phyloP scores from a whole-genome alignment of 2,797 vertebrate genomes.

The Scolopax rusticola region DNA sequence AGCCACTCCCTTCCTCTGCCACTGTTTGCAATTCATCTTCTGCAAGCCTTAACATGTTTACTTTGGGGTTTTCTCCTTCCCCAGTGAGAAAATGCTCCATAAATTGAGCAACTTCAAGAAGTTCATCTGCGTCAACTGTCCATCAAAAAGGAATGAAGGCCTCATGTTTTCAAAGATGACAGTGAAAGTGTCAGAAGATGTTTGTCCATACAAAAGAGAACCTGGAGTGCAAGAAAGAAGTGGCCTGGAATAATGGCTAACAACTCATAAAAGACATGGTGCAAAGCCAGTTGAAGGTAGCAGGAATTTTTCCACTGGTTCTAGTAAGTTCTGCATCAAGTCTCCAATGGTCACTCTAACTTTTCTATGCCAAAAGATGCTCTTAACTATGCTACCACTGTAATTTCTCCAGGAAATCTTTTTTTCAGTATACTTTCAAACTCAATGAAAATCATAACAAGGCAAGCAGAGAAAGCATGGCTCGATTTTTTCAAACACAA shows the following conservation, averaged over 20 bases:
- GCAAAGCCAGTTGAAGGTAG: not conserved
- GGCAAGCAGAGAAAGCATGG: not conserved
- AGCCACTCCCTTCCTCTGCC: conserved; percentile 32
- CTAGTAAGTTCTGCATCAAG: not conserved
- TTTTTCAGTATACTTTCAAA: not conserved
- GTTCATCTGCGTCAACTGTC: not conserved
- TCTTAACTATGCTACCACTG: not conserved
- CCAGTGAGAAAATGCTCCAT: not conserved
- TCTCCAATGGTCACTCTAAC: not conserved
- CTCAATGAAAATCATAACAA: not conserved
- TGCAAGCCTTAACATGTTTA: conserved; percentile 46
- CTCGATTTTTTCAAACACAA: not conserved
- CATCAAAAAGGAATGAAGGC: not conserved
- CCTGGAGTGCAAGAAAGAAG: not conserved
- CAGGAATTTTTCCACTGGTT: not conserved
- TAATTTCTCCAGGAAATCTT: not conserved
- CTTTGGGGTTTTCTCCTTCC: conserved; percentile 22
- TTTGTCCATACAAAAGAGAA: not conserved
- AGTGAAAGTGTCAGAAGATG: not conserved
- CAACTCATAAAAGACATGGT: not conserved
- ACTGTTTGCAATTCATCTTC: conserved; percentile 27
- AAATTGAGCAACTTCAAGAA: not conserved
- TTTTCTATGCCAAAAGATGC: not conserved
- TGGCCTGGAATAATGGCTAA: not conserved
- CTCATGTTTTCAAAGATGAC: not conserved